A percentile compares a stretch with the other conserved stretches of the same genome.
Conservation (phyloP, 2,797 vertebrate genomes). For the Myotis planiceps region DNA sequence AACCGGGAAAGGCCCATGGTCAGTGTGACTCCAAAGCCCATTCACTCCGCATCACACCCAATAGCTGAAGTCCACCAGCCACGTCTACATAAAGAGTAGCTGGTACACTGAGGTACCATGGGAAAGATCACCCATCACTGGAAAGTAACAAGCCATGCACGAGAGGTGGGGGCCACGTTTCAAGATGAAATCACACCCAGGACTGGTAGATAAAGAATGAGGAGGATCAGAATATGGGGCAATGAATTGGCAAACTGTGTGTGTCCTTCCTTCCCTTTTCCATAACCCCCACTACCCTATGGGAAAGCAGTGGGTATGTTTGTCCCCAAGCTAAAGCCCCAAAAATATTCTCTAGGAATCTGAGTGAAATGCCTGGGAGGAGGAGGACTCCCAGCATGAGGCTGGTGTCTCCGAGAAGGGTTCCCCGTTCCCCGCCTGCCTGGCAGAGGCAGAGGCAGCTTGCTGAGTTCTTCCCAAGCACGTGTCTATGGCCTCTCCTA, state of each 20-base stretch:
- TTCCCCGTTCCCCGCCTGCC: too few species aligned
- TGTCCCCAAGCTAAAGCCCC: background rate
- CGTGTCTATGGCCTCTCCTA: accelerated
- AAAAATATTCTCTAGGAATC: background rate
- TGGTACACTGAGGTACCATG: background rate
- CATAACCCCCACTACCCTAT: accelerated
- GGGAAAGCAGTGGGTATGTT: too few species aligned
- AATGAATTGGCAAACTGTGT: background rate
- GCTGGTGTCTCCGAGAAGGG: background rate
- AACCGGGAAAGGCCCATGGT: background rate
- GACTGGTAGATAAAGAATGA: background rate
- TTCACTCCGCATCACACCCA: background rate
- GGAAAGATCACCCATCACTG: background rate
- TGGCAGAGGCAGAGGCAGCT: too few species aligned
- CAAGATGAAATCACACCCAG: background rate
- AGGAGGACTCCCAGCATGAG: background rate
- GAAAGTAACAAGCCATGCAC: background rate
- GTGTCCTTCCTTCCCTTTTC: background rate
- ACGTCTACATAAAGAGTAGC: background rate
- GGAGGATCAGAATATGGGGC: background rate
- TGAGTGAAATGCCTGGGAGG: background rate
- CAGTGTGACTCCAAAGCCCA: background rate
- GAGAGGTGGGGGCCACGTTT: background rate
- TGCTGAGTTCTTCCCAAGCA: background rate
- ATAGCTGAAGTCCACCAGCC: too few species aligned